phyloP scores from a whole-genome alignment of 2,797 vertebrate genomes.

The Sebastes wilsoni region DNA sequence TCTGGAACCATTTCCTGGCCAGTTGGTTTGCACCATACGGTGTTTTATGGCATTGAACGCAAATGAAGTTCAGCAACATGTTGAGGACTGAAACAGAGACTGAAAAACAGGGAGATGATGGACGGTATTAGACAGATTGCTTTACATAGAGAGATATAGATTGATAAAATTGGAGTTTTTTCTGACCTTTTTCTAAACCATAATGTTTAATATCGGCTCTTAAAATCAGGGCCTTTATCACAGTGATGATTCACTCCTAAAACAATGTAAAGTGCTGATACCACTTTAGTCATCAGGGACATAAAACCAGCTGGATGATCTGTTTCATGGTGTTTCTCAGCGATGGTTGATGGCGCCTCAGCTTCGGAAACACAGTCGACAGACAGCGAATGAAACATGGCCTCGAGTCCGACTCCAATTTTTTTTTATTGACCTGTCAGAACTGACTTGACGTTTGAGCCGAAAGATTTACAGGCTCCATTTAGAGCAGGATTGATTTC shows the following conservation, averaged over 20 bases:
- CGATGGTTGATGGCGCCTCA: background rate
- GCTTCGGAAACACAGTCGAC: background rate
- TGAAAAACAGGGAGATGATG: background rate
- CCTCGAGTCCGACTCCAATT: background rate
- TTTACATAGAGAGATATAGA: background rate
- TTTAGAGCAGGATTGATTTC: conserved; percentile 59
- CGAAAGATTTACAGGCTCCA: conserved; percentile 61
- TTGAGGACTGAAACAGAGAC: background rate
- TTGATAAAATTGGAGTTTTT: background rate
- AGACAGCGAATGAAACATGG: conserved; percentile 12
- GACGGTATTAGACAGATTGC: background rate
- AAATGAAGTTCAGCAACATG: conserved; percentile 18
- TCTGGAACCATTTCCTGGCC: background rate
- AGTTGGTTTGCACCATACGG: conserved; percentile 5
- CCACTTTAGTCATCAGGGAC: background rate
- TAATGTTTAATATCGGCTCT: background rate
- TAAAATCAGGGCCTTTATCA: background rate
- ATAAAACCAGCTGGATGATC: background rate
- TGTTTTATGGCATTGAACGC: conserved; percentile 18
- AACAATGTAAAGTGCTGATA: background rate
- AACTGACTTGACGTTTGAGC: conserved; percentile 20
- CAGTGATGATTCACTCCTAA: background rate
- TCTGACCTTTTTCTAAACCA: background rate
- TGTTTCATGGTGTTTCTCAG: background rate
- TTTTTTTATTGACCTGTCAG: conserved; percentile 57